Percentiles rank a stretch among this genome's conserved stretches.
Conservation (phyloP, 2,113 vertebrate species). For the Tyto alba region DNA sequence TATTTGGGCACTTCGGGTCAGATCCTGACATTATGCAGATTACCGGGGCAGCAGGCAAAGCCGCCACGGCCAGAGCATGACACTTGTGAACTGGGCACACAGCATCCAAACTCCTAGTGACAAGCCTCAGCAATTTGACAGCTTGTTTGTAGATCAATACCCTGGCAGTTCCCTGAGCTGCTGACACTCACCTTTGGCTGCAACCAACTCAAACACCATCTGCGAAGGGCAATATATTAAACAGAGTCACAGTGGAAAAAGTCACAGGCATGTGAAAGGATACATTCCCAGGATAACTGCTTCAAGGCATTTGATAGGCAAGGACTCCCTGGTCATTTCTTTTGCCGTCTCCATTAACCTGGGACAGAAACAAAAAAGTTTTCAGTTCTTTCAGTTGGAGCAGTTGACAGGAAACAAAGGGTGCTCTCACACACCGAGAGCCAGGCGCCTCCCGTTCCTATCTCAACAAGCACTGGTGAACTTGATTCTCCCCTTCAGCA, state of each 20-base stretch:
- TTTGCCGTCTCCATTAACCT: conserved; percentile 96
- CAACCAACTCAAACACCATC: not conserved
- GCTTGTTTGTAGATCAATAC: not conserved
- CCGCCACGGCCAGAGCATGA: not conserved
- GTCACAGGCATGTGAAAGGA: conserved; percentile 73
- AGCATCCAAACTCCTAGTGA: not conserved
- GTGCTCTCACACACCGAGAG: accelerated
- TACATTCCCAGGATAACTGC: conserved; percentile 98
- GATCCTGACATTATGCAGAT: not conserved
- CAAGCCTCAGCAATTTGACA: not conserved
- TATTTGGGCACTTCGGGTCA: not conserved
- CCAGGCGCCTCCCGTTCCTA: not conserved
- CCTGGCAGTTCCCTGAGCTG: not conserved
- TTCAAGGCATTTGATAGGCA: conserved; percentile 99
- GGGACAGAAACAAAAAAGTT: conserved; percentile 30
- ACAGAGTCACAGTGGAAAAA: not conserved
- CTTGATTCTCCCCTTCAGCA: not conserved
- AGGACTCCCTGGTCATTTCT: conserved; percentile 94
- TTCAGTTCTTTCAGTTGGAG: not conserved
- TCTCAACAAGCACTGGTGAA: not conserved
- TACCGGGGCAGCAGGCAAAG: not conserved
- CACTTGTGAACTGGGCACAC: not conserved
- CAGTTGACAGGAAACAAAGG: not conserved
- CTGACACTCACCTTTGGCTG: conserved; percentile 11
- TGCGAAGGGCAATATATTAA: not conserved